Base-by-base conservation (phyloP, 30 jellyfish, hydroid and myxozoan genomes). In the Pelagia noctiluca region DNA sequence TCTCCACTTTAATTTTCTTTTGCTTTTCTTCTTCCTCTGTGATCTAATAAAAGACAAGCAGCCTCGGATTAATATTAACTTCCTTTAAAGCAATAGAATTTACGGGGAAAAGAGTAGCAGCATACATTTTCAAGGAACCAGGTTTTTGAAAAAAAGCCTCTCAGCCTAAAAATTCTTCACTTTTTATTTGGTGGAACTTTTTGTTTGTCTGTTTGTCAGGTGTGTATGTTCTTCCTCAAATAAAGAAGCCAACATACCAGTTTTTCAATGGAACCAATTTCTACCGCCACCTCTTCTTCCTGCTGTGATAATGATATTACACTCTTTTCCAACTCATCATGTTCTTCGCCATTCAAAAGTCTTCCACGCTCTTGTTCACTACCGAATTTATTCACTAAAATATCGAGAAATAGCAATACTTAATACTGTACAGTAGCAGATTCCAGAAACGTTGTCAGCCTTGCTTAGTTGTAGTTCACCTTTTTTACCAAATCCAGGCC, bases 381-480 rank as follows among this genome's bases (percentile, higher is more conserved):
- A 18, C 90, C 90, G 50, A 80, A 65, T 31, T 68, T 47, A 3
- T 80, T 71, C 7, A 67, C 90, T 80, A 36, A 30, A 73, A 73
- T 42, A n/a, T n/a, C n/a, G n/a, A 42, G 57, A 42, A 42, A 42
- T 42, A 42, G 16, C 8, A 42, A 8, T 5, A 42, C 57, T 42
- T 42, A 5, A 16, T 5, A 42, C 16, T 16, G 16, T 5, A 42
- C 57, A 16, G 16, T 8, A 16, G 57, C 16, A 42, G 57, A 42
- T n/a, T n/a, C n/a, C n/a, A n/a, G n/a, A n/a, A n/a, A n/a, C n/a
- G n/a, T n/a, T n/a, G n/a, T n/a, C n/a, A n/a, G n/a, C n/a, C n/a
- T n/a, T n/a, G n/a, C n/a, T n/a, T n/a, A n/a, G n/a, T n/a, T n/a
- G n/a, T n/a, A n/a, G n/a, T n/a, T n/a, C n/a, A n/a, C n/a, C n/a